These are phyloP conservation scores for Apamea sordens DNA, from an alignment of 2,888 invertebrate genomes.

Conservation along the genomic window DNA sequence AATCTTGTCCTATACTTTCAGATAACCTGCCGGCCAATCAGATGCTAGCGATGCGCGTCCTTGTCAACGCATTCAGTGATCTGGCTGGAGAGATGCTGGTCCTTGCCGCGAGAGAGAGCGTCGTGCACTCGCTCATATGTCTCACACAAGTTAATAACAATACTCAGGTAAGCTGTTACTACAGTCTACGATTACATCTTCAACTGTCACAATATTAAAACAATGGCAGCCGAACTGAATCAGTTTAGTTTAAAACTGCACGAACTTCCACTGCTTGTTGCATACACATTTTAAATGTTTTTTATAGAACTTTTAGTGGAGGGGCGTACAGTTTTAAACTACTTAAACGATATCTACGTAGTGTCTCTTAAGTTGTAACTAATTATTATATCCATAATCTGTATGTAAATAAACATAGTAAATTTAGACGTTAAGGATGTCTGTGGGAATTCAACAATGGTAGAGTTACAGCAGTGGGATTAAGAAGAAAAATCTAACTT, in stretches of 20 bases:
- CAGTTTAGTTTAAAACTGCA: too few species aligned
- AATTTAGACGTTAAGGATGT: background rate
- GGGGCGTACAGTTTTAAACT: too few species aligned
- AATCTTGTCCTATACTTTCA: conserved; percentile 60
- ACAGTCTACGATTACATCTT: too few species aligned
- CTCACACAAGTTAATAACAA: conserved; percentile 90
- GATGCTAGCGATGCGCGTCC: conserved; percentile 93
- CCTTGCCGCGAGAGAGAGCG: conserved; percentile 89
- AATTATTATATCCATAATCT: background rate
- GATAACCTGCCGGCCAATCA: conserved; percentile 93
- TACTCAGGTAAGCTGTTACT: conserved; percentile 88
- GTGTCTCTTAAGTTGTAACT: too few species aligned
- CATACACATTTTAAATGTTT: too few species aligned
- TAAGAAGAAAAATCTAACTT: background rate
- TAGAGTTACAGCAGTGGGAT: background rate
- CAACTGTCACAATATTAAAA: too few species aligned
- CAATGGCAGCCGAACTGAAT: too few species aligned
- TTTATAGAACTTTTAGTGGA: too few species aligned
- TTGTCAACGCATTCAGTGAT: conserved; percentile 95
- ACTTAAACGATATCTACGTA: too few species aligned
- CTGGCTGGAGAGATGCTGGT: conserved; percentile 92
- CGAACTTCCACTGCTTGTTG: too few species aligned
- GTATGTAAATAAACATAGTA: background rate
- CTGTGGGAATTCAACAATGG: background rate
- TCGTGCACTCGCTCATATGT: conserved; percentile 89